Conservation (phyloP, 2,888 invertebrate genomes). For the Drosophila setosimentum region DNA sequence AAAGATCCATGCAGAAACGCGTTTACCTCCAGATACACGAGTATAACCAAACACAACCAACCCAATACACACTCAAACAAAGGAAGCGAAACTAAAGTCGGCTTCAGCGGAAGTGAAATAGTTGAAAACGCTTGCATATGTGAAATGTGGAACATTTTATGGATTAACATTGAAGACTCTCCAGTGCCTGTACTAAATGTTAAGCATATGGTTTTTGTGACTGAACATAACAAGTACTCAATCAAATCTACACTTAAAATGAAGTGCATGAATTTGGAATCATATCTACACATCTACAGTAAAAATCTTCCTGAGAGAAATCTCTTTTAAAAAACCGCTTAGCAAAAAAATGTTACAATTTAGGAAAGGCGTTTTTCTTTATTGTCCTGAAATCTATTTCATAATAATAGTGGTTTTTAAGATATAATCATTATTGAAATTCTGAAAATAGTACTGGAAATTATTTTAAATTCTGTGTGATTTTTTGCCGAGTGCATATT, state of each 20-base stretch:
- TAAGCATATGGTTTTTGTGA: background rate
- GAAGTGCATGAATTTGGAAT: background rate
- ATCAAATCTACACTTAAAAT: slow-evolving; percentile 35
- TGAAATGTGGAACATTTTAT: slow-evolving; percentile 66
- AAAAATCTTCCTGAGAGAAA: background rate
- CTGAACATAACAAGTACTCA: slow-evolving; percentile 18
- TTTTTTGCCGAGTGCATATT: background rate
- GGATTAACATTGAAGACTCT: slow-evolving; percentile 60
- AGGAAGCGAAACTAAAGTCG: slow-evolving; percentile 16
- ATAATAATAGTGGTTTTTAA: no score
- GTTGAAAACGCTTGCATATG: slow-evolving; percentile 27
- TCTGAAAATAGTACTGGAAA: background rate
- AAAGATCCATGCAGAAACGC: slow-evolving; percentile 26
- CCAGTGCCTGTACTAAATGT: slow-evolving; percentile 1
- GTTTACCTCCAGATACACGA: slow-evolving; percentile 1
- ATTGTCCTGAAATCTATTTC: no score
- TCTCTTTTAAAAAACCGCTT: background rate
- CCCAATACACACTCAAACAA: slow-evolving; percentile 1
- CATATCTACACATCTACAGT: background rate
- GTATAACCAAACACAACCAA: background rate
- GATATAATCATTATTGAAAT: background rate
- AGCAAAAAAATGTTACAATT: background rate
- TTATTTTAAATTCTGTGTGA: background rate
- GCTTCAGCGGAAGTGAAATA: slow-evolving; percentile 27
- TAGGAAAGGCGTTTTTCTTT: no score